Conservation (phyloP, 2,113 vertebrate genomes). For the Eretmochelys imbricata region DNA sequence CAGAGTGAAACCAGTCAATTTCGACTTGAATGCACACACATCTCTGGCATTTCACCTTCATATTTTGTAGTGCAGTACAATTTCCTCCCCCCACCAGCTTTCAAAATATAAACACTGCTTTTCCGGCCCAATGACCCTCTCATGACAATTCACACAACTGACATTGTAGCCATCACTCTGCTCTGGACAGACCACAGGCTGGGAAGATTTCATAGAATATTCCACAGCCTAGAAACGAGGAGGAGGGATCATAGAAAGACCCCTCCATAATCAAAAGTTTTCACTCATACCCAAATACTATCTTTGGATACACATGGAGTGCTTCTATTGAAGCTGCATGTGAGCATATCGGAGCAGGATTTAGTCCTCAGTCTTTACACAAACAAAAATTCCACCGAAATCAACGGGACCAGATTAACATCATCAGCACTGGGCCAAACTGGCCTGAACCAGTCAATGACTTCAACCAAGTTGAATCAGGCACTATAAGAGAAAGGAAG, state of each 20-base stretch:
- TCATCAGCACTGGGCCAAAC: not conserved
- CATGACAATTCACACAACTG: not conserved
- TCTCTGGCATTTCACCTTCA: not conserved
- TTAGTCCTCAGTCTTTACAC: conserved; percentile 34
- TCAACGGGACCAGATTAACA: not conserved
- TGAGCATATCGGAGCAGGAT: not conserved
- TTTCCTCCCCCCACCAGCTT: not conserved
- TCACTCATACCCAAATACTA: not conserved
- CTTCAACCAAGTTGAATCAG: not conserved
- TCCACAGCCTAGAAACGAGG: not conserved
- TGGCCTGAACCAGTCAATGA: not conserved
- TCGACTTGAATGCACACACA: not conserved
- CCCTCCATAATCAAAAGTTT: not conserved
- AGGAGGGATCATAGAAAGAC: not conserved
- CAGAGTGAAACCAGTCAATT: not conserved
- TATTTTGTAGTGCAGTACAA: not conserved
- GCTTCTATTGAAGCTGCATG: not conserved
- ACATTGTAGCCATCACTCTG: not conserved
- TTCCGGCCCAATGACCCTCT: not conserved
- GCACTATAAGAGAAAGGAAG: not conserved
- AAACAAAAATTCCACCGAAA: conserved; percentile 2
- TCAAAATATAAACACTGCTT: not conserved
- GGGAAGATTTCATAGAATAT: not conserved
- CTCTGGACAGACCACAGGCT: not conserved
- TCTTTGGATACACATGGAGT: not conserved